phyloP scores from a whole-genome alignment of 1,140 invertebrate species.

The Oryctes rhinoceros region DNA sequence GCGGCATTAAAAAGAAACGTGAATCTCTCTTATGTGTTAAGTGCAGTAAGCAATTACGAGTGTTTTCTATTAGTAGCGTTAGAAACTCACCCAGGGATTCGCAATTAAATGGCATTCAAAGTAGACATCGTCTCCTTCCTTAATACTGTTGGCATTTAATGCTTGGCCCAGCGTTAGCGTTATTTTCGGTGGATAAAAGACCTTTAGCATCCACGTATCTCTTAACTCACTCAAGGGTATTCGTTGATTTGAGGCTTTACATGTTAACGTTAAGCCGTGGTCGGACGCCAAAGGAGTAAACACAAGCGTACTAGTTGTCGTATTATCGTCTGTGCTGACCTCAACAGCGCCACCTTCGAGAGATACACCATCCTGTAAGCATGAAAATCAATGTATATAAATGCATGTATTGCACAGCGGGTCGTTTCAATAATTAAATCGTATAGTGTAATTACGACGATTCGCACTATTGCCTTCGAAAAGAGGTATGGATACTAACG shows the following conservation, averaged over 20 bases:
- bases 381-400: conserved; percentile 38
- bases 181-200: conserved; percentile 63
- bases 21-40: no score
- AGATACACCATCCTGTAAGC: conserved; percentile 58
- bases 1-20: no score
- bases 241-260: conserved; percentile 72
- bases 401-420: background rate
- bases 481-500: no score
- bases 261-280: conserved; percentile 73
- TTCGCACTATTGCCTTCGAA: no score
- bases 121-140: conserved; percentile 64
- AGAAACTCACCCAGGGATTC: conserved; percentile 64
- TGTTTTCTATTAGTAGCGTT: background rate
- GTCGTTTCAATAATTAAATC: no score
- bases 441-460: no score
- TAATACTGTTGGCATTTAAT: conserved; percentile 57
- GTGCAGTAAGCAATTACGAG: background rate
- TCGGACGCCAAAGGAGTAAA: conserved; percentile 79
- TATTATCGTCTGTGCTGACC: conserved; percentile 78
- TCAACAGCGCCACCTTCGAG: conserved; percentile 55
- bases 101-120: conserved; percentile 70
- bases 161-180: conserved; percentile 58
- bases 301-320: conserved; percentile 84
- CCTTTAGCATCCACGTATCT: conserved; percentile 69
- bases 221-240: conserved; percentile 71